phyloP scores from a whole-genome alignment of 2,113 vertebrate genomes.

The Rhizomys pruinosus region DNA sequence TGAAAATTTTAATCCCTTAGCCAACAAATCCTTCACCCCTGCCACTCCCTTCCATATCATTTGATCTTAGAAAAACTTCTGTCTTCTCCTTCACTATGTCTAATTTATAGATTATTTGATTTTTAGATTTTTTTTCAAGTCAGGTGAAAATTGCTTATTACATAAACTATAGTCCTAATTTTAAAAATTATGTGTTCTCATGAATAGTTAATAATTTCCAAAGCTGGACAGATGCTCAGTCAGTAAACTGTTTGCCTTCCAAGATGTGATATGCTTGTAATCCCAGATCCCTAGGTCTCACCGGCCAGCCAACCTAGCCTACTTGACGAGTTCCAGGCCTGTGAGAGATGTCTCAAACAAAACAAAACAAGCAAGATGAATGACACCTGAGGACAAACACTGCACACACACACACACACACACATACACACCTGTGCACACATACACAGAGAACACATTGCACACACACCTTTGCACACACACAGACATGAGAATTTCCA shows the following conservation, averaged over 20 bases:
- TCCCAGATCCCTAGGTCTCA: background rate
- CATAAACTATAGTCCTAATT: background rate
- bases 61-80: background rate
- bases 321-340: no score
- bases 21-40: background rate
- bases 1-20: background rate
- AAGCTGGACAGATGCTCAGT: background rate
- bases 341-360: background rate
- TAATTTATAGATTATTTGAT: background rate
- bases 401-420: background rate
- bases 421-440: no score
- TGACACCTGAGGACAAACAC: background rate
- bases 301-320: background rate
- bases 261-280: background rate
- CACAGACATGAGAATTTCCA: background rate
- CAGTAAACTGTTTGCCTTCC: background rate
- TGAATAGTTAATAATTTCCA: constrained; percentile 3
- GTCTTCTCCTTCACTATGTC: background rate
- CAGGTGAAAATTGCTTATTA: constrained; percentile 21
- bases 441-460: background rate
- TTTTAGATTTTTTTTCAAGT: constrained; percentile 16
- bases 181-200: background rate
- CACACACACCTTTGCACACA: background rate
- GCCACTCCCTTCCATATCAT: background rate
- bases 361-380: background rate